Evolutionary conservation across 92 coral and sea anemone species (phyloP), one percentile per base, ranked within the genome.

Genomic region (Palythoa grandiflora): DNA sequence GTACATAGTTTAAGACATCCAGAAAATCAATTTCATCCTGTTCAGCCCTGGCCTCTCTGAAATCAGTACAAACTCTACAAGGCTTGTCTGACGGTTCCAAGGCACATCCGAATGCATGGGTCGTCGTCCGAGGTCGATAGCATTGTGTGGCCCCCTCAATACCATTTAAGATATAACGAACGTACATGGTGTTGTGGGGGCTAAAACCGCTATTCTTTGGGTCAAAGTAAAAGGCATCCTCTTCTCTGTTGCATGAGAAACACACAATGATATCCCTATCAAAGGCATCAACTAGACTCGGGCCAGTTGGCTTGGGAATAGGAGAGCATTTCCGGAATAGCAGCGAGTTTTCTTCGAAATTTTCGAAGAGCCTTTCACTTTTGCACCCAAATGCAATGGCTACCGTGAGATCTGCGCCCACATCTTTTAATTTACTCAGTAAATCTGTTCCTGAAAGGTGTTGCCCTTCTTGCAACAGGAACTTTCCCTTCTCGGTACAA

Each of bases 41-140:
- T 47, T 40, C 55, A 74, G 79, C 79, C 40, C 55, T 74, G 59
- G 16, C 59, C 40, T 74, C 79, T 74, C 59, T 74, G 59, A 74
- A 74, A 16, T 74, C 59, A 20, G 1, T 74, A 54, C 79, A 74
- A 6, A 74, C 55, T 10, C 12, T 44, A n/a, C 79, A 74, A 1
- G 59, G 79, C 35, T 44, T 54, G 17, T 47, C 1, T 7, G 79
- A 74, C 38, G 39, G 35, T 74, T 47, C 9, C 17, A 74, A 50
- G 11, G 3, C 28, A 9, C 2, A 3, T 8, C 28, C n/a, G 7
- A 0, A 16, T 40, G 35, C n/a, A 28, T 28, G 28, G 28, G 28
- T 28, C 28, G 28, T 28, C 28, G 28, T 28, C 28, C 28, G 28
- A 15, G 79, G 79, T 36, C 54, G 79, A 47, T 40, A 74, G 19